Conservation (phyloP, 2,797 vertebrate genomes). For the Choloepus didactylus region DNA sequence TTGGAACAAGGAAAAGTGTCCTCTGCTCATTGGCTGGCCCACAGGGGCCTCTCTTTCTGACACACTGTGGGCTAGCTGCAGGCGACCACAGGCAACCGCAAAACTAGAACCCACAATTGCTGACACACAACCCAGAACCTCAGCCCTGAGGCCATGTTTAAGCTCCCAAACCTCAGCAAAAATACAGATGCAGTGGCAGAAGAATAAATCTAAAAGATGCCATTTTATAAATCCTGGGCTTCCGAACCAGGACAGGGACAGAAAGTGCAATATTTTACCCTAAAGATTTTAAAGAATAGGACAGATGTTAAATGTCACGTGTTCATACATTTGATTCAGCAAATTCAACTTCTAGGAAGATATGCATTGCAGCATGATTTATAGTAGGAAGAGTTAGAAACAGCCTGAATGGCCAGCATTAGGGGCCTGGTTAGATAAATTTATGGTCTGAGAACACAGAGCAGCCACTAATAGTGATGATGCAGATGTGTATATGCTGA, state of each 20-base stretch:
- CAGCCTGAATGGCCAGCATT: background rate
- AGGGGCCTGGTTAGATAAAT: background rate
- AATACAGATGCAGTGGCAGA: background rate
- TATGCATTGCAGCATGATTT: background rate
- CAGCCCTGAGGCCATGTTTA: background rate
- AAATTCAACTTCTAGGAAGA: slow-evolving; percentile 43
- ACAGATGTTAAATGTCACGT: background rate
- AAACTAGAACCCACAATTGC: background rate
- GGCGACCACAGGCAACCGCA: background rate
- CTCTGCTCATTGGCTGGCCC: background rate
- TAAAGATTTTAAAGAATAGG: background rate
- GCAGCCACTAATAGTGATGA: background rate
- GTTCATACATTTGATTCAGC: background rate
- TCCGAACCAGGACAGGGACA: background rate
- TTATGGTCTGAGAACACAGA: background rate
- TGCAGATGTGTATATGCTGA: fast-evolving
- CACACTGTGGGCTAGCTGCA: background rate
- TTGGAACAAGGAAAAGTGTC: background rate
- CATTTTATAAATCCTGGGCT: background rate
- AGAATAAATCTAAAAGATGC: background rate
- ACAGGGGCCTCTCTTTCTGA: background rate
- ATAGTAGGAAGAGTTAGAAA: background rate
- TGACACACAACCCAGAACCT: background rate
- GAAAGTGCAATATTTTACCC: background rate
- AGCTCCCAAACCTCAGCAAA: background rate